A percentile compares a stretch with the other conserved stretches of the same genome.
phyloP scores from a whole-genome alignment of 1,140 invertebrate genomes.

The Drosophila lini region DNA sequence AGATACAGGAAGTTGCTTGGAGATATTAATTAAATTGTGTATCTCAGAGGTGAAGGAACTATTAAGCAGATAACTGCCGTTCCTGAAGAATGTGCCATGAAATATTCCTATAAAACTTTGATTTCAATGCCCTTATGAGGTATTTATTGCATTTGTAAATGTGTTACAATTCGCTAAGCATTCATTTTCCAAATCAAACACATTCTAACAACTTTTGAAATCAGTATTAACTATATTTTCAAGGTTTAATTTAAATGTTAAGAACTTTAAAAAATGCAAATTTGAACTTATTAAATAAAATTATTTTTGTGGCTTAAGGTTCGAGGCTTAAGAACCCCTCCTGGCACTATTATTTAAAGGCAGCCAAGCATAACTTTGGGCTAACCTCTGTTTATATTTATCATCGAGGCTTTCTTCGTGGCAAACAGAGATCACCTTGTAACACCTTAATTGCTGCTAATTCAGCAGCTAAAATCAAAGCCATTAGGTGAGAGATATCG shows the following conservation, averaged over 20 bases:
- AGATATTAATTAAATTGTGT: slow-evolving; percentile 44
- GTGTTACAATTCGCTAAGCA: slow-evolving; percentile 3
- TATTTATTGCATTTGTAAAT: background rate
- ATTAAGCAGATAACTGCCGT: background rate
- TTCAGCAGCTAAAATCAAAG: slow-evolving; percentile 45
- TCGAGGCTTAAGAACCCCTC: background rate
- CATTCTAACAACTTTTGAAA: background rate
- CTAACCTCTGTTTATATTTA: slow-evolving; percentile 35
- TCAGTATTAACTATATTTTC: background rate
- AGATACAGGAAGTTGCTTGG: slow-evolving; percentile 38
- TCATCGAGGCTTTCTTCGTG: slow-evolving; percentile 54
- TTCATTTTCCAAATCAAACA: background rate
- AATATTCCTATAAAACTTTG: slow-evolving; percentile 6
- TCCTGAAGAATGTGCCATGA: slow-evolving; percentile 2
- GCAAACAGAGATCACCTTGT: slow-evolving; percentile 63
- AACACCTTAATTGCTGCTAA: slow-evolving; percentile 78
- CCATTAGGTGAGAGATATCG: slow-evolving; percentile 45
- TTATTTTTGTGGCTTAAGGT: background rate
- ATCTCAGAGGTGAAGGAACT: slow-evolving; percentile 29
- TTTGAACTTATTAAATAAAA: background rate
- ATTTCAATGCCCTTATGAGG: background rate
- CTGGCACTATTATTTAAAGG: background rate
- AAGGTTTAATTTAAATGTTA: background rate
- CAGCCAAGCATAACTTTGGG: slow-evolving; percentile 3
- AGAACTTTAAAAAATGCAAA: background rate